A percentile compares a stretch with the other conserved stretches of the same genome.
phyloP scores from a whole-genome alignment of 2,888 invertebrate species.

The Lepeophtheirus nordmannii region DNA sequence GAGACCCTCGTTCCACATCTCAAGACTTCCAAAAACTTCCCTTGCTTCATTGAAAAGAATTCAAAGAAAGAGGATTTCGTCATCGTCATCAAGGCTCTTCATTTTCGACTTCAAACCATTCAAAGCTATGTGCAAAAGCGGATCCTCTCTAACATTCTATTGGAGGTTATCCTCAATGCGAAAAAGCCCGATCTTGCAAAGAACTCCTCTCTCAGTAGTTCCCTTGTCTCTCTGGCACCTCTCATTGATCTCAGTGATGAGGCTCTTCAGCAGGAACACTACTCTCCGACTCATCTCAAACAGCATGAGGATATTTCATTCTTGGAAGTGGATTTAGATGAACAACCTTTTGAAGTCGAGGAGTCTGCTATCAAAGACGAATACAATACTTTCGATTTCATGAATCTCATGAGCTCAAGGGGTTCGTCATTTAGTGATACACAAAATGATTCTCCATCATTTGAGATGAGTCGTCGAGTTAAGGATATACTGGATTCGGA shows the following conservation, averaged over 20 bases:
- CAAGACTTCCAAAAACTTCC: not conserved
- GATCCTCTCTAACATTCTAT: not conserved
- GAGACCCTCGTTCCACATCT: not conserved
- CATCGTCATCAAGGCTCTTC: not conserved
- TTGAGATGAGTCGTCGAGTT: no score
- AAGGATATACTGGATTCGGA: no score
- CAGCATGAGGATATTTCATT: not conserved
- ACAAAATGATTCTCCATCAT: no score
- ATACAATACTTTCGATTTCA: not conserved
- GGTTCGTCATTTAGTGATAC: not conserved
- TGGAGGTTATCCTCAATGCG: not conserved
- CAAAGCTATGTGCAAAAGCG: not conserved
- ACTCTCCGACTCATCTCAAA: not conserved
- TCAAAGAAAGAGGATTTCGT: not conserved
- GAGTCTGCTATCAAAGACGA: not conserved
- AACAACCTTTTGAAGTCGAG: not conserved
- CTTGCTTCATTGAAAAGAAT: not conserved
- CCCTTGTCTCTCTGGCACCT: not conserved
- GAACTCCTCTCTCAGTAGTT: no score
- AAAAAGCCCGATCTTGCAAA: no score
- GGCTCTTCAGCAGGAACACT: not conserved
- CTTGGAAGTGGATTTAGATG: not conserved
- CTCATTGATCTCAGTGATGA: slow-evolving; percentile 1
- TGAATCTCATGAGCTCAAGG: not conserved
- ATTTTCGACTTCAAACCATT: not conserved